Evolutionary conservation across 2,797 vertebrate genomes (phyloP).

Genomic region (Euphonia xanthogaster): DNA sequence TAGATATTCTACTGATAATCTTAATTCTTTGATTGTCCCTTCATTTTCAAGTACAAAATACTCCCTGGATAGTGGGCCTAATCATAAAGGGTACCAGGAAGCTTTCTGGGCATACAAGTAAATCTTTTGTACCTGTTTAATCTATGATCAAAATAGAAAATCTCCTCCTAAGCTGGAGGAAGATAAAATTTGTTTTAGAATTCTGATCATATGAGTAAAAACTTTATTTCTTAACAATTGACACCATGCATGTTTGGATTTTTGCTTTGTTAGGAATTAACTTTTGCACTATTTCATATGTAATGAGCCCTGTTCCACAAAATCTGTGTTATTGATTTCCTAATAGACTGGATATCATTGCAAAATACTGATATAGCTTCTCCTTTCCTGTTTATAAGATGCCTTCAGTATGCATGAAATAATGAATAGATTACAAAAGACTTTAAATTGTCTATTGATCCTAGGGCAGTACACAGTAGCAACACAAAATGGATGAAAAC

Average conservation of each 20-base stretch:
- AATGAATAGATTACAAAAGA: slow-evolving; percentile 64
- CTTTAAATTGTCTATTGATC: slow-evolving; percentile 70
- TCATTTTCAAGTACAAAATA: slow-evolving; percentile 37
- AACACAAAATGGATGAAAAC: neutral
- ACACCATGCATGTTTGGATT: slow-evolving; percentile 26
- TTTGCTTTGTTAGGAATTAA: slow-evolving; percentile 32
- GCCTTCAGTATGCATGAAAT: slow-evolving; percentile 38
- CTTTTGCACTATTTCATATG: neutral
- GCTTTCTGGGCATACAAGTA: neutral
- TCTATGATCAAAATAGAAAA: slow-evolving; percentile 18
- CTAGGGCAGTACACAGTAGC: neutral
- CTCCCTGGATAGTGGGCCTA: neutral
- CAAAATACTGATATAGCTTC: slow-evolving; percentile 37
- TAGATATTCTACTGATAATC: neutral
- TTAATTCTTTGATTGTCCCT: slow-evolving; percentile 26
- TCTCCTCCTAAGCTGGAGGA: neutral
- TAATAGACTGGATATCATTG: slow-evolving; percentile 47
- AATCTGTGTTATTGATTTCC: slow-evolving; percentile 45
- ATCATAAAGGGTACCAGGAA: neutral
- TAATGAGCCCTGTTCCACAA: slow-evolving; percentile 13
- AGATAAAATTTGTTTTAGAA: slow-evolving; percentile 18
- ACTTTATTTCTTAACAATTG: neutral
- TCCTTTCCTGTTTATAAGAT: slow-evolving; percentile 14
- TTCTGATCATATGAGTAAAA: slow-evolving; percentile 12
- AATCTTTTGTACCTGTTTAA: slow-evolving; percentile 39